These are phyloP conservation scores for Eupithecia tripunctaria DNA, from an alignment of 2,888 invertebrate species.

Conservation along the genomic window DNA sequence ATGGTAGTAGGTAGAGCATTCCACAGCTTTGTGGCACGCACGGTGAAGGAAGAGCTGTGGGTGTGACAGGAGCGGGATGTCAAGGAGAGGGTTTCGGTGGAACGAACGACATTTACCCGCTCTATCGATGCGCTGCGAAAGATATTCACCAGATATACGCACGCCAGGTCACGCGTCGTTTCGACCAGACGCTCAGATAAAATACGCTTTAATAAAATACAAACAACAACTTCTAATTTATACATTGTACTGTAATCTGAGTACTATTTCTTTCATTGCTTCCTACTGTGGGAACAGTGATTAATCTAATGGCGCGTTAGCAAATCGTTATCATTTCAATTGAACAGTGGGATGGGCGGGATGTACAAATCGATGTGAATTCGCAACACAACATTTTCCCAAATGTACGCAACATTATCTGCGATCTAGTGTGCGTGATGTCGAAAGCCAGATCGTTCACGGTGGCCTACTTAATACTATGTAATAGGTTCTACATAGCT, in stretches of 20 bases:
- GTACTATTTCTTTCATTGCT: not conserved
- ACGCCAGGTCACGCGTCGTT: too few species aligned
- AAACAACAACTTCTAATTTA: not conserved
- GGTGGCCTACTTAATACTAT: not conserved
- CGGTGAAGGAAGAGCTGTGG: too few species aligned
- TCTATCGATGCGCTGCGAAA: too few species aligned
- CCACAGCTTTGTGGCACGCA: too few species aligned
- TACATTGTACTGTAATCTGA: not conserved
- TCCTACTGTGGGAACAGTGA: not conserved
- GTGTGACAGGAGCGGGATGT: too few species aligned
- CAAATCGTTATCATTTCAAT: conserved; percentile 23
- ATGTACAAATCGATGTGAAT: conserved; percentile 27
- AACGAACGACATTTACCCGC: too few species aligned
- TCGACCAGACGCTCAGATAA: too few species aligned
- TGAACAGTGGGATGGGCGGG: conserved; percentile 27
- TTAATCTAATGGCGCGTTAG: conserved; percentile 3
- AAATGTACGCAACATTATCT: conserved; percentile 26
- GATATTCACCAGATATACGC: too few species aligned
- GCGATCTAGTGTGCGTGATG: conserved; percentile 19
- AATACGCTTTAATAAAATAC: too few species aligned
- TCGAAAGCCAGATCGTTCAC: conserved; percentile 11
- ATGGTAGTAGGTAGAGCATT: too few species aligned
- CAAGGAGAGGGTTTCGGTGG: too few species aligned
- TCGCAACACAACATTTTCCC: conserved; percentile 28
- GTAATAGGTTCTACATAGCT: not conserved